Conservation (phyloP, 64 coral and sea anemone genomes). For the Orbicella faveolata region DNA sequence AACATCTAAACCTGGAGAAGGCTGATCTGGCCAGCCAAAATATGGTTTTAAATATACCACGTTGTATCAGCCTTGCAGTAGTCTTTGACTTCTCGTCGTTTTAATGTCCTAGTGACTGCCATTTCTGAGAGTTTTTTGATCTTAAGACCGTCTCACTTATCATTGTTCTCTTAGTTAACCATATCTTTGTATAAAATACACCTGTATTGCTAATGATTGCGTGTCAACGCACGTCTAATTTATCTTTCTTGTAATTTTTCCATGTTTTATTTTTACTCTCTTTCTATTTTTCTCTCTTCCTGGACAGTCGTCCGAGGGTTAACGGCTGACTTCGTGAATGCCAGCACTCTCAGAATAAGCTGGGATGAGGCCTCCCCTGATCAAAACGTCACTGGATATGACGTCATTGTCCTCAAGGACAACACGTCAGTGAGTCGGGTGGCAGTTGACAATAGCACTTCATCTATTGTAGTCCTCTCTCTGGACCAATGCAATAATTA, state of each 20-base stretch:
- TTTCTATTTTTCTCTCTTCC: neutral
- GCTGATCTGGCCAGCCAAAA: too few species aligned
- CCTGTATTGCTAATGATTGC: too few species aligned
- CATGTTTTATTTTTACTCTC: neutral
- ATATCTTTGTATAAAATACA: too few species aligned
- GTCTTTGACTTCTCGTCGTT: too few species aligned
- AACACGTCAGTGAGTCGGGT: neutral
- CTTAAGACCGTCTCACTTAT: too few species aligned
- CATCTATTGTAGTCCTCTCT: neutral
- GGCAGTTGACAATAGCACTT: neutral
- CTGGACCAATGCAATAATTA: constrained; percentile 12
- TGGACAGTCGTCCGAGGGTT: neutral
- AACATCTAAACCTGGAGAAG: too few species aligned
- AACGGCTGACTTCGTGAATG: neutral
- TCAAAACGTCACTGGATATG: neutral
- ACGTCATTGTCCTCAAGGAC: neutral
- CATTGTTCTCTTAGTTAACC: too few species aligned
- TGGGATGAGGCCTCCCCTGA: neutral
- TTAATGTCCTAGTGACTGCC: too few species aligned
- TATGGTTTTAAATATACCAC: too few species aligned
- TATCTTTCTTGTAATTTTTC: neutral
- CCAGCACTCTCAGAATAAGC: neutral
- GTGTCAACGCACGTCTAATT: too few species aligned
- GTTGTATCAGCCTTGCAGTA: too few species aligned
- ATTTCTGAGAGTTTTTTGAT: too few species aligned